Evolutionary conservation across 2,888 invertebrate genomes (phyloP), one percentile per base, ranked within the genome.

Genomic region (Heliconius aoede): DNA sequence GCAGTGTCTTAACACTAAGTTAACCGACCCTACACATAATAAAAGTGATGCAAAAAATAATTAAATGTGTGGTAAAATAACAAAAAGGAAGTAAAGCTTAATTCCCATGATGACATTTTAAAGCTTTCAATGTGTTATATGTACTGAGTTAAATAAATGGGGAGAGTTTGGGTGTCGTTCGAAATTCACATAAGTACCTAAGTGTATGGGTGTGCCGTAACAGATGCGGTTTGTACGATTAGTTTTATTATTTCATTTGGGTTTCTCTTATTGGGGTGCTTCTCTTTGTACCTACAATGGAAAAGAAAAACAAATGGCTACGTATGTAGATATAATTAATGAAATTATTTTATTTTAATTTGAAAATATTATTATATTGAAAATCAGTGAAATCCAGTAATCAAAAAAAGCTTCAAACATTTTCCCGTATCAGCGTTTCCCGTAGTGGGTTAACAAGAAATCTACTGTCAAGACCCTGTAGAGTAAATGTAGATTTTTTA

Each of bases 161-260:
- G 75, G 75, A 69, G 75, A 64, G 26, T 72, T 26, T 71, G 71
- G 75, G 71, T 71, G 71, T 75, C 62, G 73, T 40, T 61, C 60
- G 21, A 74, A 51, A 55, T 58, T n/a, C 46, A 67, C 76, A 72
- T 88, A 89, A 91, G 82, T 84, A 67, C 76, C 69, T 88, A 89
- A 91, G 82, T 84, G 85, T 76, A 85, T 90, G 91, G 92, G 91
- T 84, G 92, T 90, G 90, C 89, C 89, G 86, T 84, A 89, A 90
- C 91, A 90, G 89, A 91, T 91, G 88, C 83, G 87, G 76, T 78
- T 81, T 80, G 77, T 78, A 64, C 62, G 24, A 68, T 76, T 60
- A 78, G 73, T 78, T 73, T 78, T 78, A 78, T 76, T 76, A 76
- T 73, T 76, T 67, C 26, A 26, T 28, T 55, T 46, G 40, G 40